Evolutionary conservation across 2,113 vertebrate species (phyloP).

Genomic region (Poeciliopsis retropinna): DNA sequence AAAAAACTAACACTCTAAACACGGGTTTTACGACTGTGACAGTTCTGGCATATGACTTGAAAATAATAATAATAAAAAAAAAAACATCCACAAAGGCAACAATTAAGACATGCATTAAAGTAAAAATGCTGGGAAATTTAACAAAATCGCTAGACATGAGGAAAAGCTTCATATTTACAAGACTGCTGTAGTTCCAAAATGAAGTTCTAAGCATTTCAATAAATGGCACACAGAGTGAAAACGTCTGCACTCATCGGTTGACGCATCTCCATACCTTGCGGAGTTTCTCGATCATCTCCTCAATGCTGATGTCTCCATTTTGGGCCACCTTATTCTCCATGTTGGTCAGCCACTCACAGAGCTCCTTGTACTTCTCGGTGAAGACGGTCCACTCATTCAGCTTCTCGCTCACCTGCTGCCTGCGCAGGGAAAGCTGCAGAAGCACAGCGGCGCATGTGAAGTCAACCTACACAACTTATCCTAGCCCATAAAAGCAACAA

Average conservation of each 20-base stretch:
- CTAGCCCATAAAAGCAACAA: not conserved
- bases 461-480: not conserved
- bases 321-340: conserved; percentile 98
- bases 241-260: not conserved
- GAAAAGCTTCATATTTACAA: too few relatives aligned
- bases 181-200: too few relatives aligned
- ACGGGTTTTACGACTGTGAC: too few relatives aligned
- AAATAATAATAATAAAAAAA: too few relatives aligned
- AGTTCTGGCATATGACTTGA: too few relatives aligned
- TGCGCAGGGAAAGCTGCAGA: conserved; percentile 87
- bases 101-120: not conserved
- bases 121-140: not conserved
- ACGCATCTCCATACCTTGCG: conserved; percentile 84
- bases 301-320: conserved; percentile 95
- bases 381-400: conserved; percentile 95
- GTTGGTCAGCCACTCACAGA: conserved; percentile 95
- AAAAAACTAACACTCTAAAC: too few relatives aligned
- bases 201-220: too few relatives aligned
- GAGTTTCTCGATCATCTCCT: conserved; percentile 98
- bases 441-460: conserved; percentile 2
- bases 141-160: too few relatives aligned
- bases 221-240: not conserved
- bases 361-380: conserved; percentile 93
- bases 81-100: not conserved
- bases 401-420: conserved; percentile 89